Conservation (phyloP, 1,140 invertebrate species). For the Patella vulgata region DNA sequence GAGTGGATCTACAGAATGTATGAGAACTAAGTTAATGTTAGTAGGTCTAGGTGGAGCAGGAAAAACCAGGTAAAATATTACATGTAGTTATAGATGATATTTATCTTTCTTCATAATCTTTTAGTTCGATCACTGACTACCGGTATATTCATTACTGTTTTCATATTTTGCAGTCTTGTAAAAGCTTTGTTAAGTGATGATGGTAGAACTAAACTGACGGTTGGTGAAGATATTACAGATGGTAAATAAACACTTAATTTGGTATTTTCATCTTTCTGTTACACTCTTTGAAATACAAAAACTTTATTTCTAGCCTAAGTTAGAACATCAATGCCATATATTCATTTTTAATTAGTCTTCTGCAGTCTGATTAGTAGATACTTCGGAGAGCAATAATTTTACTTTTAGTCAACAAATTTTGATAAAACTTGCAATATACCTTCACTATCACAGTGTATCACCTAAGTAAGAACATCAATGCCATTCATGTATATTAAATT, state of each 20-base stretch:
- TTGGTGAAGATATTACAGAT: constrained; percentile 58
- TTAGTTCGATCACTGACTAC: background rate
- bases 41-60: constrained; percentile 65
- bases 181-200: constrained; percentile 50
- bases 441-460: too few relatives aligned
- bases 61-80: constrained; percentile 63
- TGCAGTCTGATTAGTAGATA: too few relatives aligned
- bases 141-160: background rate
- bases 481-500: too few relatives aligned
- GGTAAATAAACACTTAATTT: constrained; percentile 34
- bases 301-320: too few relatives aligned
- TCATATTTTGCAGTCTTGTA: constrained; percentile 50
- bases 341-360: too few relatives aligned
- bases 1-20: constrained; percentile 57
- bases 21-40: constrained; percentile 63
- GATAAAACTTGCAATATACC: too few relatives aligned
- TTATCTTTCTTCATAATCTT: too few relatives aligned
- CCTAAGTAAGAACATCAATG: too few relatives aligned
- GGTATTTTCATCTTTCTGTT: background rate
- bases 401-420: too few relatives aligned
- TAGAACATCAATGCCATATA: too few relatives aligned
- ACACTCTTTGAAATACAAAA: too few relatives aligned
- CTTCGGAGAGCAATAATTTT: too few relatives aligned
- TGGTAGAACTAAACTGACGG: constrained; percentile 40
- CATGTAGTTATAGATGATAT: constrained; percentile 8